Evolutionary conservation across 64 coral and sea anemone species (phyloP).

Genomic region (Pocillopora verrucosa): DNA sequence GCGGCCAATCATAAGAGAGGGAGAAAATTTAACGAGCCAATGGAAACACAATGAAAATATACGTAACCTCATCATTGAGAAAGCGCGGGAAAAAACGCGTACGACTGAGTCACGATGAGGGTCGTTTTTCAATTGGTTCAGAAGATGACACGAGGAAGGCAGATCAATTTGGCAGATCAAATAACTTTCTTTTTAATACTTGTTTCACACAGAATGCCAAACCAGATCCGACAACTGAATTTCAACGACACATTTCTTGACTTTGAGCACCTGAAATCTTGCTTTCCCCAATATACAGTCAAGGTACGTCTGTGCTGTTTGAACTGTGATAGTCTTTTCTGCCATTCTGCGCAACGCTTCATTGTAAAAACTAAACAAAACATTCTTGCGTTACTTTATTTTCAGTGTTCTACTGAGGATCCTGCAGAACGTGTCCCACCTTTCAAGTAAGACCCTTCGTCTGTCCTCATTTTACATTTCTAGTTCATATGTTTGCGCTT

Average conservation of each 20-base stretch:
- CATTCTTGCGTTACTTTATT: background rate
- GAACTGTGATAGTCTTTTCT: background rate
- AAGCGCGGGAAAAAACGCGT: no score
- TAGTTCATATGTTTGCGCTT: no score
- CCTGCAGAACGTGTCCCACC: conserved; percentile 54
- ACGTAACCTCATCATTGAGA: no score
- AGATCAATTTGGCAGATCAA: no score
- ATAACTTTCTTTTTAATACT: background rate
- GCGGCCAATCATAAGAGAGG: no score
- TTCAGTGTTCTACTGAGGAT: conserved; percentile 55
- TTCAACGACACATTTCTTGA: conserved; percentile 99
- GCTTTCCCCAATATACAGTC: conserved; percentile 90
- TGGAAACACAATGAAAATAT: no score
- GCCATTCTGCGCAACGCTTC: background rate
- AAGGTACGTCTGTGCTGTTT: conserved; percentile 59
- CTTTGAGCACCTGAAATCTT: conserved; percentile 78
- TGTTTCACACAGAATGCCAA: conserved; percentile 76
- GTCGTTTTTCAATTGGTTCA: no score
- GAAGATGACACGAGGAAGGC: background rate
- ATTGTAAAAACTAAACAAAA: background rate
- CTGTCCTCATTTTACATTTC: no score
- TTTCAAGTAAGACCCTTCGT: conserved; percentile 70
- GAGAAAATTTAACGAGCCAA: no score
- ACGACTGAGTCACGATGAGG: no score
- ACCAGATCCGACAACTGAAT: conserved; percentile 82